Evolutionary conservation across 2,797 vertebrate genomes (phyloP).

Genomic region (Tamandua tetradactyla): DNA sequence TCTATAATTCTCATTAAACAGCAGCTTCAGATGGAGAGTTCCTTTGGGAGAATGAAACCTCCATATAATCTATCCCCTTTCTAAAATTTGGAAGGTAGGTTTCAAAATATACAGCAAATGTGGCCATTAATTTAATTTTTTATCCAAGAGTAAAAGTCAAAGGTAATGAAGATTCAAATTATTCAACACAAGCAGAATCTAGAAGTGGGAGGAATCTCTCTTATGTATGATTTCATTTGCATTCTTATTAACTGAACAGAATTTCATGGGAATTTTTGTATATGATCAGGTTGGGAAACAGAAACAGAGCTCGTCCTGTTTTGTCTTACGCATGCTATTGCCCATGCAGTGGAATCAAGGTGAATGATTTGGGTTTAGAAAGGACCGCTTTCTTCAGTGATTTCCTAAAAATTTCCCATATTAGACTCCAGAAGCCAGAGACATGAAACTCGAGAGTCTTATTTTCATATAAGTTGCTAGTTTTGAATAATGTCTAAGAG

Average conservation of each 20-base stretch:
- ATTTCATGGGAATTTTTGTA: conserved; percentile 1
- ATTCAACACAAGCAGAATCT: conserved; percentile 12
- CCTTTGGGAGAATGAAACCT: background rate
- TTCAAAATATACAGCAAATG: conserved; percentile 28
- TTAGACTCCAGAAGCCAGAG: background rate
- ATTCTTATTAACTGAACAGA: conserved; percentile 24
- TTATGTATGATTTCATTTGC: conserved; percentile 44
- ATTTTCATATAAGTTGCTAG: background rate
- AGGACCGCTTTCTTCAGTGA: background rate
- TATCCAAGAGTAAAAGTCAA: conserved; percentile 38
- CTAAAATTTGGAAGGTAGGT: background rate
- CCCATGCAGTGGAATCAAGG: background rate
- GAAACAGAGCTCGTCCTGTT: conserved; percentile 31
- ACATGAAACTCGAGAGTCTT: background rate
- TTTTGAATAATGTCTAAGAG: background rate
- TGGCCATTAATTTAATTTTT: conserved; percentile 24
- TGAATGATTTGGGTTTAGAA: background rate
- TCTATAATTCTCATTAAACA: background rate
- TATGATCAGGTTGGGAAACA: background rate
- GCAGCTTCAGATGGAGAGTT: background rate
- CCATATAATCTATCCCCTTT: background rate
- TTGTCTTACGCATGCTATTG: background rate
- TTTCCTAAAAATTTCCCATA: background rate
- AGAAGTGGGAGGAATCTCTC: conserved; percentile 1
- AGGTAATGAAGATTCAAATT: conserved; percentile 25